phyloP scores from a whole-genome alignment of 2,888 invertebrate genomes.

The Lacanobia oleracea region DNA sequence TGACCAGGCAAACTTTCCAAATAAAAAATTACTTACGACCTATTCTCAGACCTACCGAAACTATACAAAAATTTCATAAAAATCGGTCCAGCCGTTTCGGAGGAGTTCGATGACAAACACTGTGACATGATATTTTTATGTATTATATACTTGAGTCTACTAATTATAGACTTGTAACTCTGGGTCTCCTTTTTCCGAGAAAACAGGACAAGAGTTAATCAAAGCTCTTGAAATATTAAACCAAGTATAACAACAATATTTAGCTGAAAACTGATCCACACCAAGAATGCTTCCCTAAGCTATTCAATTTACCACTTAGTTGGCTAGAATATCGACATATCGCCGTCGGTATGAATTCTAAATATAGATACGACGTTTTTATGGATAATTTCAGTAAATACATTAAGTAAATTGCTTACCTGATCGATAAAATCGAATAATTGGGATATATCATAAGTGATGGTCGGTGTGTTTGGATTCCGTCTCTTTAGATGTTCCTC shows the following conservation, averaged over 20 bases:
- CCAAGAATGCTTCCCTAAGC: conserved; percentile 15
- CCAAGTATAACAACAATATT: neutral
- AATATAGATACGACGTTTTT: neutral
- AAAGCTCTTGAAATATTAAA: neutral
- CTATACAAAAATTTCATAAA: too few species aligned
- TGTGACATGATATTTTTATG: too few species aligned
- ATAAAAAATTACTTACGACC: too few species aligned
- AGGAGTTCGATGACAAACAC: too few species aligned
- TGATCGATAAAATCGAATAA: conserved; percentile 99
- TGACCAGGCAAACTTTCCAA: too few species aligned
- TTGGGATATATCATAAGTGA: conserved; percentile 99
- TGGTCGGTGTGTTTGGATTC: conserved; percentile 98
- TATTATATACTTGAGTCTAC: too few species aligned
- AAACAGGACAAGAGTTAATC: neutral
- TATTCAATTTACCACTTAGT: neutral
- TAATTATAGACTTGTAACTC: neutral
- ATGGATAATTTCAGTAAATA: neutral
- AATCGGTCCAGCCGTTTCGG: too few species aligned
- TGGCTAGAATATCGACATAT: neutral
- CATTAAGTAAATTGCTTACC: conserved; percentile 76
- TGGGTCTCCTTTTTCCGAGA: neutral
- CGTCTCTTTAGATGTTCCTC: conserved; percentile 99
- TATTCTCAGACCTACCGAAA: too few species aligned
- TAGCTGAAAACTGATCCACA: neutral
- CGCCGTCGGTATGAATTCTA: neutral